phyloP scores from a whole-genome alignment of 2,888 invertebrate genomes.

The Oxystoma pomonae region DNA sequence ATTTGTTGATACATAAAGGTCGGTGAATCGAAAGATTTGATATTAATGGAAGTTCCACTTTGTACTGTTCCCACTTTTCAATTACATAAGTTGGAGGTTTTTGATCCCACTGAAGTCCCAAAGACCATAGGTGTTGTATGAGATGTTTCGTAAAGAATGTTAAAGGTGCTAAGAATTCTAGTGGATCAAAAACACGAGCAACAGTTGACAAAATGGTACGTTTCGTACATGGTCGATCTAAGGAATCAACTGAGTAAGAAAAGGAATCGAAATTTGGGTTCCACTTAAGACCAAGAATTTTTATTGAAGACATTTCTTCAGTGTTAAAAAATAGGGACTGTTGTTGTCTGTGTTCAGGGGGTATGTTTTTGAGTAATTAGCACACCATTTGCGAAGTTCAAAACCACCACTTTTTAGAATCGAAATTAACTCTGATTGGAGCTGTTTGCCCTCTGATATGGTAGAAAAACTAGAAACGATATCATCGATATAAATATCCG shows the following conservation, averaged over 20 bases:
- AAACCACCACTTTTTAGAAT: slow-evolving; percentile 4
- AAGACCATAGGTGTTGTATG: slow-evolving; percentile 10
- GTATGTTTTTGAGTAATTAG: slow-evolving; percentile 3
- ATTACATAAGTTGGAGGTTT: slow-evolving; percentile 5
- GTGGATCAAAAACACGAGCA: slow-evolving; percentile 14
- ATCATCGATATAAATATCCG: slow-evolving; percentile 14
- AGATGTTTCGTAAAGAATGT: slow-evolving; percentile 8
- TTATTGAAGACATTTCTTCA: not conserved
- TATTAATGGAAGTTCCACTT: too few relatives aligned
- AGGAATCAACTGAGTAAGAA: not conserved
- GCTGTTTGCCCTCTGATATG: not conserved
- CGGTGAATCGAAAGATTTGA: too few relatives aligned
- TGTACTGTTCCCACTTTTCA: not conserved
- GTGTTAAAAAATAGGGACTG: not conserved
- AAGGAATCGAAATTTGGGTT: slow-evolving; percentile 2
- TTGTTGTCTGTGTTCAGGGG: not conserved
- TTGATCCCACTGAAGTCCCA: slow-evolving; percentile 10
- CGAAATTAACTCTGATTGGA: slow-evolving; percentile 3
- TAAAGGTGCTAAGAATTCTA: slow-evolving; percentile 9
- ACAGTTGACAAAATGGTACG: slow-evolving; percentile 12
- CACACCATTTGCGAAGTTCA: slow-evolving; percentile 7
- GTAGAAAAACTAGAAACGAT: slow-evolving; percentile 5
- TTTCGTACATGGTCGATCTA: slow-evolving; percentile 8
- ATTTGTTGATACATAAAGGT: too few relatives aligned
- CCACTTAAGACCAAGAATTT: slow-evolving; percentile 12